A percentile compares a stretch with the other conserved stretches of the same genome.
Conservation (phyloP, 2,797 vertebrate genomes). For the Margarornis squamiger region DNA sequence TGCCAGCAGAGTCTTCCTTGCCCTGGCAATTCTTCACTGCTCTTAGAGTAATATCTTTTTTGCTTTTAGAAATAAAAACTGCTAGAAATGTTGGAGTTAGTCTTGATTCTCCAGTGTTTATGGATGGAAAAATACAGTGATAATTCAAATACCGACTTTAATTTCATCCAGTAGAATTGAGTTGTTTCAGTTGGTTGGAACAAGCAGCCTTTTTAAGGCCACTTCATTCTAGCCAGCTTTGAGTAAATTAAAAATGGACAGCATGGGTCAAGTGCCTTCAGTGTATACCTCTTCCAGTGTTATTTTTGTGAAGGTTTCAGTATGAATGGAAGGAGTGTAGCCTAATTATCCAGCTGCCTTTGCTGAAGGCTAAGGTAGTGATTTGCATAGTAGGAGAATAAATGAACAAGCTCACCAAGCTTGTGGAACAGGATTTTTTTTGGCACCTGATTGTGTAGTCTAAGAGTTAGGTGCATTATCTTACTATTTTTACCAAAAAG, state of each 20-base stretch:
- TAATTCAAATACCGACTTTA: background rate
- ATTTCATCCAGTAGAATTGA: background rate
- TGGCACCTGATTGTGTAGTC: background rate
- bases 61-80: background rate
- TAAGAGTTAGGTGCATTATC: background rate
- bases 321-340: background rate
- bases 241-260: background rate
- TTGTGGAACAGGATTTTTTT: background rate
- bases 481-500: background rate
- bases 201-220: background rate
- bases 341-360: background rate
- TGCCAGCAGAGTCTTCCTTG: background rate
- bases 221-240: background rate
- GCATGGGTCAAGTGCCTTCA: background rate
- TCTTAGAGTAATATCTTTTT: background rate
- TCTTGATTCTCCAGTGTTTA: background rate
- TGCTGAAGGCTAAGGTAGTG: background rate
- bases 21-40: background rate
- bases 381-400: background rate
- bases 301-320: background rate
- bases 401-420: background rate
- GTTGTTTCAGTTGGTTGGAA: background rate
- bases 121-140: background rate
- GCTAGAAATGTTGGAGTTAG: background rate
- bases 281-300: background rate